phyloP scores from a whole-genome alignment of 2,113 vertebrate species.

The Fregata magnificens region DNA sequence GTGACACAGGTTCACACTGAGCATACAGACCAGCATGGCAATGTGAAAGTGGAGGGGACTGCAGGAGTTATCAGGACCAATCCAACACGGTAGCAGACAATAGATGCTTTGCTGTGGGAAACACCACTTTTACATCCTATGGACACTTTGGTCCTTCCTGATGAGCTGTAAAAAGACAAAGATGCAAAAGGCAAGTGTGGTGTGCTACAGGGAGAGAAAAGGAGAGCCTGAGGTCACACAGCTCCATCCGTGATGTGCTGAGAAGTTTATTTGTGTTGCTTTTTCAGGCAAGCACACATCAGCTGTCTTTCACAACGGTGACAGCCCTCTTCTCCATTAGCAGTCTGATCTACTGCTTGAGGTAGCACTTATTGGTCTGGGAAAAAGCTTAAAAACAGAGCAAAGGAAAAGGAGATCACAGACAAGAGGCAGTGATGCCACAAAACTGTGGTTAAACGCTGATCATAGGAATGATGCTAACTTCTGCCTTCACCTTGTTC shows the following conservation, averaged over 20 bases:
- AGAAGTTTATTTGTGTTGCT: background rate
- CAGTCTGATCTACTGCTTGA: background rate
- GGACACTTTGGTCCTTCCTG: background rate
- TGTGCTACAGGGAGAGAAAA: background rate
- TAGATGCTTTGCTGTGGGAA: background rate
- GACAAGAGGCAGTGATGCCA: background rate
- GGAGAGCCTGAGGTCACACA: background rate
- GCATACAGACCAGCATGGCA: background rate
- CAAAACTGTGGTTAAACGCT: background rate
- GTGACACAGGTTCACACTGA: background rate
- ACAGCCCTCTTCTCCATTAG: background rate
- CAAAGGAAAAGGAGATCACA: background rate
- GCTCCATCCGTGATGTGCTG: accelerated
- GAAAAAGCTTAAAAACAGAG: background rate
- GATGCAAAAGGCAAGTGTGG: background rate
- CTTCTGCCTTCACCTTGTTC: background rate
- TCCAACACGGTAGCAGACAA: background rate
- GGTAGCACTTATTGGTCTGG: background rate
- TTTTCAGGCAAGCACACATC: background rate
- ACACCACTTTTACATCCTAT: background rate
- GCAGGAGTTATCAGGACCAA: background rate
- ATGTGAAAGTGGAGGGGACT: background rate
- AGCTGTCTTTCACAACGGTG: background rate
- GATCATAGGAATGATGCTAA: background rate
- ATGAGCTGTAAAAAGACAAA: background rate